A percentile compares a stretch with the other conserved stretches of the same genome.
phyloP scores from a whole-genome alignment of 2,113 vertebrate genomes.

The Oxyura jamaicensis region DNA sequence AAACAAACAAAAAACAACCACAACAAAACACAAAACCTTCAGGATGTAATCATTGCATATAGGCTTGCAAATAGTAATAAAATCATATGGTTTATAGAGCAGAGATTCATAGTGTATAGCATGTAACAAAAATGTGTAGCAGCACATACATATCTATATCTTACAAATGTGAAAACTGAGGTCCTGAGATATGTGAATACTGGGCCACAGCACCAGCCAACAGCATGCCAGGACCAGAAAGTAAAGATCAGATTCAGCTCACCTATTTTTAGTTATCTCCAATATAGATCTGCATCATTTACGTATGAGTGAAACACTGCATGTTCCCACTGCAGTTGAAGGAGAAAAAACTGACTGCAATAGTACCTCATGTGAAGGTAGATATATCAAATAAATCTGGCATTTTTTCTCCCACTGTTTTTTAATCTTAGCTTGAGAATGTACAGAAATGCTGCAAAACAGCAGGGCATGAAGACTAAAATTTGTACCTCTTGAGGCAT shows the following conservation, averaged over 20 bases:
- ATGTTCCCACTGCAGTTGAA: background rate
- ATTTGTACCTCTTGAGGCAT: rapidly evolving
- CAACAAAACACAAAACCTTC: background rate
- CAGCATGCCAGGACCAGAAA: background rate
- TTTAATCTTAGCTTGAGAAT: background rate
- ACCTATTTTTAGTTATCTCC: background rate
- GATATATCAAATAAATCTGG: background rate
- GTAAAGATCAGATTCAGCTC: background rate
- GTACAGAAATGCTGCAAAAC: background rate
- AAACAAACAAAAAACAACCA: background rate
- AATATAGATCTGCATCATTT: background rate
- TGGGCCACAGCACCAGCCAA: background rate
- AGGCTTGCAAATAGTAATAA: background rate
- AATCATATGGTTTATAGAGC: background rate
- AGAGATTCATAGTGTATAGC: background rate
- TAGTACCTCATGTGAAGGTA: background rate
- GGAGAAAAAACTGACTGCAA: background rate
- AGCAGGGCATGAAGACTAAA: background rate
- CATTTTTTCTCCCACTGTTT: background rate
- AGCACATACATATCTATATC: background rate
- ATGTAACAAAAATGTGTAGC: background rate
- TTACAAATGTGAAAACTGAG: background rate
- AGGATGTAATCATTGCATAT: background rate
- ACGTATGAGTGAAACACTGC: rapidly evolving
- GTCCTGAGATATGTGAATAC: background rate